Evolutionary conservation across 2,888 invertebrate species (phyloP), one percentile per base, ranked within the genome.

Genomic region (Eugnorisma glareosa): DNA sequence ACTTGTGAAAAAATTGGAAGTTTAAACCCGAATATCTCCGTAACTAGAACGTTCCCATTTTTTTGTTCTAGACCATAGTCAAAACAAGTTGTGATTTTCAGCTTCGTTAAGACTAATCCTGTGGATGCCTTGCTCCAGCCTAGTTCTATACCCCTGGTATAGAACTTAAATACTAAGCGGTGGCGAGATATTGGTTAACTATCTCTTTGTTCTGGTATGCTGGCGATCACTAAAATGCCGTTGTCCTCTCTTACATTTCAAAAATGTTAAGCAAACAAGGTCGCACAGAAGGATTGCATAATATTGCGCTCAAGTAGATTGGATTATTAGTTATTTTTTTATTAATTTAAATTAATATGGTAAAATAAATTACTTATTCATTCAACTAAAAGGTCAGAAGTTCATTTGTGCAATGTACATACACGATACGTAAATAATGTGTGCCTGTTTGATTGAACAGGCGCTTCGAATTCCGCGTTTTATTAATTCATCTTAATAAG

Each of bases 341-440:
- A n/a, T n/a, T n/a, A n/a, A n/a, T n/a, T n/a, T n/a, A 51, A n/a
- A 40, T 54, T 28, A 28, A 18, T 21, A 0, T 51, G 2, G 6
- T 31, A 35, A 15, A 31, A 21, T 24, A 28, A 15, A 31, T n/a
- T 24, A 28, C 13, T 70, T 43, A 18, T 1, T 61, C 21, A 67
- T 37, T 72, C 24, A 43, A 54, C 31, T 74, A 2, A 57, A 24
- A 64, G 31, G 24, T 48, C 40, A 48, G 8, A 15, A 69, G 40
- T 68, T 64, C 7, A 64, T 48, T 77, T 67, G 11, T 57, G 45
- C 21, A 64, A 57, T 68, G 45, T n/a, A 31, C 40, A 71, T 31
- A 31, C 15, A 40, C 15, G 13, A 15, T 11, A 45, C 2, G 67
- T n/a, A 45, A 35, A 28, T 45, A 67, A 48, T 10, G 5, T 21